Evolutionary conservation across 2,888 invertebrate genomes (phyloP), one percentile per base, ranked within the genome.

Genomic region (Crioceris asparagi): DNA sequence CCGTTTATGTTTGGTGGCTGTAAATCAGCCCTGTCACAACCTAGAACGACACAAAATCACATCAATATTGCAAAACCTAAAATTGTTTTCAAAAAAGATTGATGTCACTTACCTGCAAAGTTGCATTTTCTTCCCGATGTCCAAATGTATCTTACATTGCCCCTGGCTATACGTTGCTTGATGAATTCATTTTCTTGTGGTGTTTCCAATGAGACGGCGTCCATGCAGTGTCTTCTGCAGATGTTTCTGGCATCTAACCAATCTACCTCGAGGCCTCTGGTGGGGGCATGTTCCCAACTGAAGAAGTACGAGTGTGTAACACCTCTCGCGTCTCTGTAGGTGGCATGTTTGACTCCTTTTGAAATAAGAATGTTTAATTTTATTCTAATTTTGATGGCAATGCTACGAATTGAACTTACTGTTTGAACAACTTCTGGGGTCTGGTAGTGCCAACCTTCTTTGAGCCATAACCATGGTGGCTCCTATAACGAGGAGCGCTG

Each of bases 241-340:
- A 88, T 87, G 66, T 91, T 91, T 50, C 91, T 75, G 19, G 90
- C 80, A 61, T 90, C 90, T 35, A 91, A 66, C 90, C 90, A 90
- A 60, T 90, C 88, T 2, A 90, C 88, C 65, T 88, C 87, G 45
- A 86, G 66, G 52, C 70, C 80, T 34, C 56, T 48, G 6, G 87
- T 88, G 2, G 87, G 83, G 32, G 74, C 73, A 60, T 88, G 87
- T 53, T 87, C 86, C 87, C 87, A 87, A 60, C 87, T 87, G 77
- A 90, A 90, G 81, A 90, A 91, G 69, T 91, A 91, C 16, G 88
- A 85, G 62, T 90, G 90, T 4, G 83, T 77, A 17, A 88, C 85
- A 30, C 88, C 88, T 38, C 88, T 73, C 8, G 83, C 87, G 61
- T 90, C 90, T 50, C 87, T 77, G 67, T 88, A 90, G 11, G 83